Evolutionary conservation across 2,888 invertebrate species (phyloP), one percentile per base, ranked within the genome.

Genomic region (Prenolepis imparis): DNA sequence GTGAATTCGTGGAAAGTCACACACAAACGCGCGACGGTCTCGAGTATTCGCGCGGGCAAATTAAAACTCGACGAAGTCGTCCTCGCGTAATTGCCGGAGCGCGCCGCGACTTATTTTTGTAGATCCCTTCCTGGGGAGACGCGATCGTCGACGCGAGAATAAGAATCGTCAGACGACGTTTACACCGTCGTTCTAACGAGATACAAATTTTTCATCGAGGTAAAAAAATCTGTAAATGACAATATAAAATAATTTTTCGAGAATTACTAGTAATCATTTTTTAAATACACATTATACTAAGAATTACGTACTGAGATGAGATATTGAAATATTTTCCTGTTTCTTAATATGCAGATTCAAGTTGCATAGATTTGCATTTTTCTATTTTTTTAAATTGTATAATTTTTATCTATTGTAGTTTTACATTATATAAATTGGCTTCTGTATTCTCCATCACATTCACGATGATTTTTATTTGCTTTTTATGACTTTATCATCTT

Each of bases 101-200:
- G 87, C 87, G 87, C 80, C 85, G 82, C 85, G 85, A 88, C 89
- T 89, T 89, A 89, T 89, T 89, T 89, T 88, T 84, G 89, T 89
- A 86, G 84, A 84, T 87, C 63, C 89, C 81, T 84, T 84, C 73
- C 72, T 64, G 70, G 48, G 74, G 84, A 48, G 52, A 87, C 85
- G 84, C 72, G 72, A 81, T 55, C 83, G 78, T 55, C 84, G 82
- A 63, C 64, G 66, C 44, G 77, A 83, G 28, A 28, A 28, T 28
- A 82, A 82, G 67, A 84, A 83, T 85, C 80, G 82, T 83, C 73
- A 89, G 83, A 83, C 84, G 75, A 83, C 87, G 82, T 89, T 68
- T 67, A 63, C 57, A 59, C 55, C 66, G 55, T 28, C 55, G 73
- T 70, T 84, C 78, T 84, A 85, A 87, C 70, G 77, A 77, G 32